Evolutionary conservation across 2,797 vertebrate genomes (phyloP).

Genomic region (Crax fasciolata): DNA sequence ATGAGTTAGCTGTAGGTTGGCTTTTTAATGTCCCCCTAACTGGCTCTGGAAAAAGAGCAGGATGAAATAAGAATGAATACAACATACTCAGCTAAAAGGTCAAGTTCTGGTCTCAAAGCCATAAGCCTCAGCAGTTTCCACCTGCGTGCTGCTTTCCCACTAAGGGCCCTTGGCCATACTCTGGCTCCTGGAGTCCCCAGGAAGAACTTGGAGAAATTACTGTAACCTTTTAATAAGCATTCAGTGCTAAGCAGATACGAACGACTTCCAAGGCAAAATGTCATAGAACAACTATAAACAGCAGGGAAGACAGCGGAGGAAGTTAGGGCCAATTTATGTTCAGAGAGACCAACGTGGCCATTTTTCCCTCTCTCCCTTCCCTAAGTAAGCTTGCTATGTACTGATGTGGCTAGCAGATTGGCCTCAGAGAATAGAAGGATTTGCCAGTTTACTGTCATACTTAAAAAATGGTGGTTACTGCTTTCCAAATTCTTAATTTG

Average conservation of each 20-base stretch:
- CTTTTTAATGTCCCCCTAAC: background rate
- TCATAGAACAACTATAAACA: background rate
- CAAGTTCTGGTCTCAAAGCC: background rate
- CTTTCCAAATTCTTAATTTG: background rate
- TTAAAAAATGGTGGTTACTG: background rate
- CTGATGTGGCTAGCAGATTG: background rate
- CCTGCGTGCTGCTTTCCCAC: background rate
- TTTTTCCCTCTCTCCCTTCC: background rate
- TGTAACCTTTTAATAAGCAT: conserved; percentile 46
- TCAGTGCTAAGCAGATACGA: background rate
- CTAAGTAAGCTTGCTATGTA: background rate
- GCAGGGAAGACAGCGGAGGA: background rate
- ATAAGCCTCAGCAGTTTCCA: background rate
- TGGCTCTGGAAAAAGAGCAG: background rate
- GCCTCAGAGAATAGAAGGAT: background rate
- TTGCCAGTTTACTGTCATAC: background rate
- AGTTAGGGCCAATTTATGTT: background rate
- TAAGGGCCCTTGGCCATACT: background rate
- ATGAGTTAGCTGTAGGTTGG: background rate
- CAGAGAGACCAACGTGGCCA: background rate
- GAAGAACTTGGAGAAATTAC: conserved; percentile 2
- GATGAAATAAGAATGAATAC: rapidly evolving
- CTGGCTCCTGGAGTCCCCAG: background rate
- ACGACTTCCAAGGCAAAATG: conserved; percentile 1
- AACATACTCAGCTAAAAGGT: background rate